Evolutionary conservation across 2,888 invertebrate genomes (phyloP), one percentile per base, ranked within the genome.

Genomic region (Lepidonotus clava): DNA sequence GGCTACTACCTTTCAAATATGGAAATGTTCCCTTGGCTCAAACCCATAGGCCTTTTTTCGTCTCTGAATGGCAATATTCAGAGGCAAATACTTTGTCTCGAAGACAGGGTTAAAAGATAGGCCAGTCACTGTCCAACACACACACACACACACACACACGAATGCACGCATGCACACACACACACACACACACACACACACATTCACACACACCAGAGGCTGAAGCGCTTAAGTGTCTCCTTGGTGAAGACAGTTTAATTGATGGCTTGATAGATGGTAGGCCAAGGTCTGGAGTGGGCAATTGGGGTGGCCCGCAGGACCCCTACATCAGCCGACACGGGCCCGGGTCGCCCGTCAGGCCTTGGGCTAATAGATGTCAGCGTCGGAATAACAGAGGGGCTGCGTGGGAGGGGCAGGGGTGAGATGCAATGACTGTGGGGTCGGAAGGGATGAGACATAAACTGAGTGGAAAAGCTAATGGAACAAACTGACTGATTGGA

Each of bases 341-440:
- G 71, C 38, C 71, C 71, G 38, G 71, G 71, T 71, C 36, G 71
- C 8, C 36, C 38, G 71, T 71, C 71, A 21, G 71, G 34, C 71
- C 38, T 71, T 38, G 71, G 71, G 71, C 71, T 71, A 71, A 71
- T 71, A 71, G 71, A 71, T 71, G 71, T 71, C 71, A 71, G 36
- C 8, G 71, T 18, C 14, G 6, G 36, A 34, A 71, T 38, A 71
- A 71, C 38, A 38, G 71, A 71, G n/a, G 56, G 56, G 56, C 56
- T 46, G 18, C 46, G 18, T 8, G 46, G 46, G 46, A 46, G 46
- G 46, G 8, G 46, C 8, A 18, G 46, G 46, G 46, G 8, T 8
- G 46, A 46, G 46, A 46, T 8, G 46, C 8, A 18, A 18, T 8
- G 46, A 46, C 8, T 46, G 46, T 46, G 18, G 46, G 46, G 46